These are phyloP conservation scores for Halcyon smyrnensis DNA, from an alignment of 2,797 vertebrate species.

Conservation along the genomic window DNA sequence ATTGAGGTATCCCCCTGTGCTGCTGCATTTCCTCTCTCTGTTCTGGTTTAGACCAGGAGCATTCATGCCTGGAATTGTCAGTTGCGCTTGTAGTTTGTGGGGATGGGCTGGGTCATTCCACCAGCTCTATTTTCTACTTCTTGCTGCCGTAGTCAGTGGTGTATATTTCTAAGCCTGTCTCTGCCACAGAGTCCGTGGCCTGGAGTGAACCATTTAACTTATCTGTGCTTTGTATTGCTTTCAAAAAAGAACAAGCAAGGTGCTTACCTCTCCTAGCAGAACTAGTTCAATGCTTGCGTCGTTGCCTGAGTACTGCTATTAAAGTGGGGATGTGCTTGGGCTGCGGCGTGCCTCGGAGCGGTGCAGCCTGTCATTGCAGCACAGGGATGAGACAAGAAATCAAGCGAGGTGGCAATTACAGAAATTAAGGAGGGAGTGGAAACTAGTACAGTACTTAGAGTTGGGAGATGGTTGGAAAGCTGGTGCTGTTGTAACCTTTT, in stretches of 20 bases:
- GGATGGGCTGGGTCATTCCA: not conserved
- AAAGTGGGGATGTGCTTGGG: not conserved
- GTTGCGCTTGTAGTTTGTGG: not conserved
- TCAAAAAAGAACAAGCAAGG: not conserved
- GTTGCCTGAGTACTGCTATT: not conserved
- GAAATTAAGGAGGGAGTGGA: not conserved
- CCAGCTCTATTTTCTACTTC: not conserved
- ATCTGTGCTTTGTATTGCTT: not conserved
- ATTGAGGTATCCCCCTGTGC: not conserved
- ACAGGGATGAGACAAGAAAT: not conserved
- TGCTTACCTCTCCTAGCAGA: not conserved
- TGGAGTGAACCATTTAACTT: not conserved
- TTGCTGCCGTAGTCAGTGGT: not conserved
- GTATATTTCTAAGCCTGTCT: not conserved
- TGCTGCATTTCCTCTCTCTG: not conserved
- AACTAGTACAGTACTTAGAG: not conserved
- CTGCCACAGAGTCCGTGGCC: not conserved
- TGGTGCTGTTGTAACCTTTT: not conserved
- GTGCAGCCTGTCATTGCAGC: not conserved
- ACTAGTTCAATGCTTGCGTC: not conserved
- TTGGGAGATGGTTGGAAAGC: not conserved
- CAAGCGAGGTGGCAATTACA: not conserved
- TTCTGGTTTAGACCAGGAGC: not conserved
- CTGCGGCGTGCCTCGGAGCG: not conserved
- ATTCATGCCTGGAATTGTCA: not conserved